These are phyloP conservation scores for Semotilus atromaculatus DNA, from an alignment of 2,797 vertebrate species.

Conservation along the genomic window DNA sequence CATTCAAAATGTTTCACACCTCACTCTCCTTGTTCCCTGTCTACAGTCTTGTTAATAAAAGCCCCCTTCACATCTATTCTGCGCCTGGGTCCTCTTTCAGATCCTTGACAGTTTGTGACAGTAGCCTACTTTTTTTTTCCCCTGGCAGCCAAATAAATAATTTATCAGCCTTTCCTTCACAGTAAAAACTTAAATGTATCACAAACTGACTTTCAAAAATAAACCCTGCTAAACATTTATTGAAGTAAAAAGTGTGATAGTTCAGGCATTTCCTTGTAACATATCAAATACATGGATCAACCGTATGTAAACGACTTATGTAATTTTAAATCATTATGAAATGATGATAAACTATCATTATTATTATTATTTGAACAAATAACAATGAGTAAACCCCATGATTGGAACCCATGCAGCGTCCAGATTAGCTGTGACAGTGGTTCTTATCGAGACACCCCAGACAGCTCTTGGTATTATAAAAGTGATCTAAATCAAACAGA, in stretches of 20 bases:
- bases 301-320: background rate
- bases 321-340: background rate
- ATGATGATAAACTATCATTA: background rate
- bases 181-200: background rate
- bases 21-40: too few relatives aligned
- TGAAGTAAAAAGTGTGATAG: background rate
- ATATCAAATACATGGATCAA: background rate
- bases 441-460: slow-evolving; percentile 67
- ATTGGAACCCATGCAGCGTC: background rate
- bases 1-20: too few relatives aligned
- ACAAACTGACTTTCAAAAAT: background rate
- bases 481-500: slow-evolving; percentile 61
- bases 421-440: slow-evolving; percentile 18
- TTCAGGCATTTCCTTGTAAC: background rate
- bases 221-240: background rate
- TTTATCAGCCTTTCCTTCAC: background rate
- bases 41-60: too few relatives aligned
- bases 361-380: background rate
- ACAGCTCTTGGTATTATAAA: slow-evolving; percentile 61
- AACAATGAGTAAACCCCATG: background rate
- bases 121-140: background rate
- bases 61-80: too few relatives aligned
- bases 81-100: too few relatives aligned
- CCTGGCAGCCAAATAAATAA: background rate
- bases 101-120: too few relatives aligned